Percentiles rank a stretch among this genome's conserved stretches.
These are phyloP conservation scores for Cetonia aurata DNA, from an alignment of 2,888 invertebrate species.

Conservation along the genomic window DNA sequence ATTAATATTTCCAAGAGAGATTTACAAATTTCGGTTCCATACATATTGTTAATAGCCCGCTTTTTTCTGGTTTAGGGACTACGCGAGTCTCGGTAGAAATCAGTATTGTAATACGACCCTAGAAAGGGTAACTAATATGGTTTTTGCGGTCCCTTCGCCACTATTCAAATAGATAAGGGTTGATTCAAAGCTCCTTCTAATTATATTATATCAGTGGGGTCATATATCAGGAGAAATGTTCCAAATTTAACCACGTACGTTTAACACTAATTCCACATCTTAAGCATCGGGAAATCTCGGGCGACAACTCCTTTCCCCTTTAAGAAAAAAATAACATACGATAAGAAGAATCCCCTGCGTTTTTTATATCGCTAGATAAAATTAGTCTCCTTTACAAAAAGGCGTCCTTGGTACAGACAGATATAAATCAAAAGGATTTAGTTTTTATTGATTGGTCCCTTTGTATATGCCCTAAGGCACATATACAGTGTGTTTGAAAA, in stretches of 20 bases:
- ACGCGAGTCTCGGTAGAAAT: slow-evolving; percentile 42
- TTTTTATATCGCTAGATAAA: slow-evolving; percentile 24
- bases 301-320: slow-evolving; percentile 7
- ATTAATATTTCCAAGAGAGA: background rate
- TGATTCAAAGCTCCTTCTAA: slow-evolving; percentile 66
- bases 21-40: background rate
- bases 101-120: slow-evolving; percentile 60
- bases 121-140: slow-evolving; percentile 66
- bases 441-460: slow-evolving; percentile 10
- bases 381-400: slow-evolving; percentile 4
- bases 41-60: slow-evolving; percentile 39
- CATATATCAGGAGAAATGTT: slow-evolving; percentile 64
- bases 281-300: slow-evolving; percentile 25
- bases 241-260: slow-evolving; percentile 43
- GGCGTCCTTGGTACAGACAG: background rate
- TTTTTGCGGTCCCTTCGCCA: slow-evolving; percentile 66
- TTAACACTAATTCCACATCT: slow-evolving; percentile 49
- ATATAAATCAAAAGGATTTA: slow-evolving; percentile 34
- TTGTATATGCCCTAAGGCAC: no score
- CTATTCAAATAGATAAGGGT: slow-evolving; percentile 67
- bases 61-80: slow-evolving; percentile 28
- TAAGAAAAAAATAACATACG: slow-evolving; percentile 18
- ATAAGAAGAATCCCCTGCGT: slow-evolving; percentile 9
- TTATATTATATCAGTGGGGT: slow-evolving; percentile 67
- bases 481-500: no score